Evolutionary conservation across 2,113 vertebrate species (phyloP).

Genomic region (Rallus limicola): DNA sequence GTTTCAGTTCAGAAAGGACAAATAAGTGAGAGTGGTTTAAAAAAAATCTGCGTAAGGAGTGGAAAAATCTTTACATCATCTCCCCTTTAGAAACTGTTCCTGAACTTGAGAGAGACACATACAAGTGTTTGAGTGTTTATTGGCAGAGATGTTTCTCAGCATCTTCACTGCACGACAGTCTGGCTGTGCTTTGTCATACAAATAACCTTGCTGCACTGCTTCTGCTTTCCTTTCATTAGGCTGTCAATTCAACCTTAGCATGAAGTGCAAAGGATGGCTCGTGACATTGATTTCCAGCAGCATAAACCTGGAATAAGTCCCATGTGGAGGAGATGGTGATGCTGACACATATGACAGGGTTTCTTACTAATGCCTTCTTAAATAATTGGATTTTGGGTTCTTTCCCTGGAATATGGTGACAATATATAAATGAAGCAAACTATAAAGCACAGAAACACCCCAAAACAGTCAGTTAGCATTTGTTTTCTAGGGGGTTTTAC

Average conservation of each 20-base stretch:
- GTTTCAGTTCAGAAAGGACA: neutral
- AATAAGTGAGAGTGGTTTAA: neutral
- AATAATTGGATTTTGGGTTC: neutral
- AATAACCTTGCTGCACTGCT: neutral
- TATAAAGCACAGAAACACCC: neutral
- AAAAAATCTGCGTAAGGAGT: neutral
- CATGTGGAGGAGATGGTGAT: neutral
- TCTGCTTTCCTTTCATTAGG: neutral
- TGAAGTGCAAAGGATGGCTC: neutral
- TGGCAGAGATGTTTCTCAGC: slow-evolving; percentile 1
- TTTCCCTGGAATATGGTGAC: neutral
- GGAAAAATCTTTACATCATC: neutral
- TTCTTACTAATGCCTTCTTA: neutral
- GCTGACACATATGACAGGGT: neutral
- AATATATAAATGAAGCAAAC: neutral
- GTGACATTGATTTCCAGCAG: neutral
- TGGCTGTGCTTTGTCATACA: neutral
- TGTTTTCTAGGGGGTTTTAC: neutral
- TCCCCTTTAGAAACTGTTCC: neutral
- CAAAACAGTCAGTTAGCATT: neutral
- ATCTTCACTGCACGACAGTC: neutral
- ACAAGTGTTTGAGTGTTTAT: neutral
- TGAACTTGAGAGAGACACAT: neutral
- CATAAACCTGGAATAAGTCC: neutral
- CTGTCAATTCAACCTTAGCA: neutral